Evolutionary conservation across 2,888 invertebrate genomes (phyloP).

Genomic region (Helicoverpa assulta): DNA sequence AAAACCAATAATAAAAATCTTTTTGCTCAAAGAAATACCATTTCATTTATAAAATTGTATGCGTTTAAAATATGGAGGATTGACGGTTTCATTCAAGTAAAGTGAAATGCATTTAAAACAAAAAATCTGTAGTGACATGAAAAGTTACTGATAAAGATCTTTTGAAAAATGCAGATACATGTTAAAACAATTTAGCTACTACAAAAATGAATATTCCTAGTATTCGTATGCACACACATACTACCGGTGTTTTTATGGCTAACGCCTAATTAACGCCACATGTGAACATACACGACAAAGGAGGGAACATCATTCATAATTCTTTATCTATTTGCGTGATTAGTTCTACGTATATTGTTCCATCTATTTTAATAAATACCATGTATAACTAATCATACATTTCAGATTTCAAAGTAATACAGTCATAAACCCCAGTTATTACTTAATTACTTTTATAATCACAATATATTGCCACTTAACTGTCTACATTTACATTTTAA

Average conservation of each 20-base stretch:
- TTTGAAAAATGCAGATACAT: background rate
- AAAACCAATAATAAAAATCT: slow-evolving; percentile 2
- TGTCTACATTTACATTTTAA: slow-evolving; percentile 6
- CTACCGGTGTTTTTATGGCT: slow-evolving; percentile 70
- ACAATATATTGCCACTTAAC: background rate
- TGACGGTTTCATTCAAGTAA: background rate
- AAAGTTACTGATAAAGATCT: background rate
- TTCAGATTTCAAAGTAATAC: background rate
- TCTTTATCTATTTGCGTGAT: slow-evolving; percentile 66
- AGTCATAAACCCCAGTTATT: slow-evolving; percentile 6
- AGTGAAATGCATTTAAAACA: background rate
- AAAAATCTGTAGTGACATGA: background rate
- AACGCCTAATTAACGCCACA: slow-evolving; percentile 82
- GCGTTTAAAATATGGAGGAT: background rate
- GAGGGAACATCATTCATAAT: slow-evolving; percentile 74
- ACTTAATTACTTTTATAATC: slow-evolving; percentile 19
- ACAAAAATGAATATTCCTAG: slow-evolving; percentile 35
- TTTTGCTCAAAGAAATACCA: background rate
- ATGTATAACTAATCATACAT: background rate
- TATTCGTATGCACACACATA: slow-evolving; percentile 54
- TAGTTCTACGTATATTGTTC: slow-evolving; percentile 36
- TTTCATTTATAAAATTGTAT: background rate
- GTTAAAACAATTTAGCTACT: background rate
- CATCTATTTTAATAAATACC: slow-evolving; percentile 17
- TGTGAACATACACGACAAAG: slow-evolving; percentile 77